Percentiles rank a stretch among this genome's conserved stretches.
These are phyloP conservation scores for Acholoe squamosa DNA, from an alignment of 2,888 invertebrate species.

Conservation along the genomic window DNA sequence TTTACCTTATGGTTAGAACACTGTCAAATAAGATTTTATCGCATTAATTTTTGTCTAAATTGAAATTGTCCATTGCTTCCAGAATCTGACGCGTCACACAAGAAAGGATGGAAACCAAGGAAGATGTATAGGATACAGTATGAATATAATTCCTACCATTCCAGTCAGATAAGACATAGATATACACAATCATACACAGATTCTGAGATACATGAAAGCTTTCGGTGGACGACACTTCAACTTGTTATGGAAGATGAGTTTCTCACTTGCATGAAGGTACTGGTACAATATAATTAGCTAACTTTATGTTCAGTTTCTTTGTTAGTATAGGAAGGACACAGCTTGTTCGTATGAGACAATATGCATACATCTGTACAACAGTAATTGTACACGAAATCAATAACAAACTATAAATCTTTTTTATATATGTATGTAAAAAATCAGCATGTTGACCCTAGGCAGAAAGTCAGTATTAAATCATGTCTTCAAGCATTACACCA, in stretches of 20 bases:
- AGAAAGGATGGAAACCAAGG: slow-evolving; percentile 57
- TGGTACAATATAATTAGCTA: not conserved
- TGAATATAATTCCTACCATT: not conserved
- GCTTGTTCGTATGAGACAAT: not conserved
- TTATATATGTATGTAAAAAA: slow-evolving; percentile 38
- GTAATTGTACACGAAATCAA: not conserved
- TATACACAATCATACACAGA: not conserved
- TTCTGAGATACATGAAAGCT: not conserved
- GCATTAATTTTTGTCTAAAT: too few species aligned
- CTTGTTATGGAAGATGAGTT: not conserved
- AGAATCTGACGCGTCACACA: slow-evolving; percentile 2
- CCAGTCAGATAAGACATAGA: not conserved
- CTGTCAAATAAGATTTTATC: too few species aligned
- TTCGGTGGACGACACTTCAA: not conserved
- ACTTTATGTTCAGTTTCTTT: not conserved
- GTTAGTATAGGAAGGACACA: not conserved
- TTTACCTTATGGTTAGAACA: too few species aligned
- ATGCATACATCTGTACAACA: slow-evolving; percentile 1
- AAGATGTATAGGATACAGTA: slow-evolving; percentile 32
- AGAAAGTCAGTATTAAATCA: slow-evolving; percentile 40
- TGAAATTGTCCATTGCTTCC: too few species aligned
- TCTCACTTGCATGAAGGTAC: not conserved
- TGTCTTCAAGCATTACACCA: slow-evolving; percentile 52
- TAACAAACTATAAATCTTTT: slow-evolving; percentile 31
- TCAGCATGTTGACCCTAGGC: slow-evolving; percentile 33